Percentiles rank a stretch among this genome's conserved stretches.
Evolutionary conservation across 2,113 vertebrate genomes (phyloP).

Genomic region (Meles meles): DNA sequence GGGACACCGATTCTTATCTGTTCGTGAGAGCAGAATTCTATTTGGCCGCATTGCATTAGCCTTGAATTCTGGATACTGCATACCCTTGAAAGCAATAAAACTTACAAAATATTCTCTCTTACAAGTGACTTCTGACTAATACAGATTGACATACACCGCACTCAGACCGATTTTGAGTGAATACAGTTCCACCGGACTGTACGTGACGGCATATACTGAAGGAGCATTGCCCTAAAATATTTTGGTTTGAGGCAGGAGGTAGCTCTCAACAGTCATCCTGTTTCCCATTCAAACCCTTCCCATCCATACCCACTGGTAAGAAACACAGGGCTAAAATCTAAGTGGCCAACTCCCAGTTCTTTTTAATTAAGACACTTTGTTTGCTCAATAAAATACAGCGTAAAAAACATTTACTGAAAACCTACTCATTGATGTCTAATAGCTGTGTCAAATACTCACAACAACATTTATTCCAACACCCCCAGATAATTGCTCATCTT

Average conservation of each 20-base stretch:
- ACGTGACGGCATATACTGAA: background rate
- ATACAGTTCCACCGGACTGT: background rate
- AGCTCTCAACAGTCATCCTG: background rate
- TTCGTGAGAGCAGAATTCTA: background rate
- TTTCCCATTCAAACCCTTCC: background rate
- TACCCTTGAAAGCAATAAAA: slow-evolving; percentile 39
- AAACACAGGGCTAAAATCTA: slow-evolving; percentile 45
- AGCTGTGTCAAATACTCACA: slow-evolving; percentile 68
- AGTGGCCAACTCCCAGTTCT: slow-evolving; percentile 56
- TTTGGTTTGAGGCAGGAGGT: background rate
- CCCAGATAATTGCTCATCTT: slow-evolving; percentile 72
- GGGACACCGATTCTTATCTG: background rate
- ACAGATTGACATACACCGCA: background rate
- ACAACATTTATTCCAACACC: slow-evolving; percentile 68
- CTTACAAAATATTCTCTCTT: slow-evolving; percentile 20
- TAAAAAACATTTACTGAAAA: slow-evolving; percentile 71
- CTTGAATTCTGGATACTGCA: slow-evolving; percentile 30
- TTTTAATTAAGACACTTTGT: slow-evolving; percentile 75
- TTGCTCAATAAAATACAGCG: slow-evolving; percentile 67
- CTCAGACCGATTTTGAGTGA: background rate
- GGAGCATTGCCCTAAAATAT: background rate
- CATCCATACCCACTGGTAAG: background rate
- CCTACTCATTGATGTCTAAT: slow-evolving; percentile 72
- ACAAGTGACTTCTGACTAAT: slow-evolving; percentile 44
- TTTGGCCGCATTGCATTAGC: background rate